Evolutionary conservation across 2,888 invertebrate species (phyloP).

Genomic region (Gastrophysa polygoni): DNA sequence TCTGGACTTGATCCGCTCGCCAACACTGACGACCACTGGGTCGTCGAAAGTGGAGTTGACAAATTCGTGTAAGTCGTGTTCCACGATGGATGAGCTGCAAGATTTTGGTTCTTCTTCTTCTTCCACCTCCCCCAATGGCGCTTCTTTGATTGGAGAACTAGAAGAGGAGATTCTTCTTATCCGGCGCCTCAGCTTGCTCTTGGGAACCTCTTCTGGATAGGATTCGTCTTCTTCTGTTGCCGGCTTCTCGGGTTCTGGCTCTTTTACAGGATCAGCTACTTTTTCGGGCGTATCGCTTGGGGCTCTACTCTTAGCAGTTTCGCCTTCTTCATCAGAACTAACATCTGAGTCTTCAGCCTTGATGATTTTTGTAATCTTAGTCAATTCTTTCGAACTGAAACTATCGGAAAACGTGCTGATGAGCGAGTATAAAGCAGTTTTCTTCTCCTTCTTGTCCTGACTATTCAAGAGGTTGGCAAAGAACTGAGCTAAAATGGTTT

Average conservation of each 20-base stretch:
- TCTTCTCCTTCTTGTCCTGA: slow-evolving; percentile 46
- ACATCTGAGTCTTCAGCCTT: slow-evolving; percentile 64
- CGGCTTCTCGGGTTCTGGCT: slow-evolving; percentile 6
- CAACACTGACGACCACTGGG: slow-evolving; percentile 37
- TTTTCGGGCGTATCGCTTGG: slow-evolving; percentile 6
- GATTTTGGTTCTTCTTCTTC: slow-evolving; percentile 30
- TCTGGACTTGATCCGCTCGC: slow-evolving; percentile 43
- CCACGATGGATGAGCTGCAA: not conserved
- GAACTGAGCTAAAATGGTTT: slow-evolving; percentile 46
- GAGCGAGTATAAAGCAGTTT: slow-evolving; percentile 43
- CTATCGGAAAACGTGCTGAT: slow-evolving; percentile 47
- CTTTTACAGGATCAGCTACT: not conserved
- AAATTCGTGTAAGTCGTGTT: slow-evolving; percentile 35
- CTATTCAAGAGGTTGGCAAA: slow-evolving; percentile 46
- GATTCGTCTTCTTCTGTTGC: slow-evolving; percentile 13
- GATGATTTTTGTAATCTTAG: slow-evolving; percentile 65
- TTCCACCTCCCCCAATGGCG: slow-evolving; percentile 20
- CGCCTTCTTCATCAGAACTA: slow-evolving; percentile 55
- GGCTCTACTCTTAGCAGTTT: slow-evolving; percentile 20
- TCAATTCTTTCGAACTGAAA: slow-evolving; percentile 54
- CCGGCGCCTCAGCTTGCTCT: slow-evolving; percentile 28
- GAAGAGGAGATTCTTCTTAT: slow-evolving; percentile 29
- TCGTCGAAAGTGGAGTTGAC: slow-evolving; percentile 24
- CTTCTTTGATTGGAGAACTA: slow-evolving; percentile 6
- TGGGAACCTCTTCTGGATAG: slow-evolving; percentile 29